Evolutionary conservation across 2,888 invertebrate genomes (phyloP).

Genomic region (Conistra vaccinii): DNA sequence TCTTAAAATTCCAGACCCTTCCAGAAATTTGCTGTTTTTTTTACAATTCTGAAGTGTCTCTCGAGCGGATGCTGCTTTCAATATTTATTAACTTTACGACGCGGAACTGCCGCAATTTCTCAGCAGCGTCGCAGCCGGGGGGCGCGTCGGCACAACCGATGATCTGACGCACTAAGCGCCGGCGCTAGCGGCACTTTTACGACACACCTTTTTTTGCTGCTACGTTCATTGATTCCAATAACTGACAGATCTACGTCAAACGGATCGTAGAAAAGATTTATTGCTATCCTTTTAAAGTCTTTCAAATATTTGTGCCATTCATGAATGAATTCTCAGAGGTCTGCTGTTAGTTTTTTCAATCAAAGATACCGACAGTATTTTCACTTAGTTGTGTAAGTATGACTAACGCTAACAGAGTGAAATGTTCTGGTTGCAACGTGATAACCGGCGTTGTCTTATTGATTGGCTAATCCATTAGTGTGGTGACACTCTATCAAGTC

Average conservation of each 20-base stretch:
- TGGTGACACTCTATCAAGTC: neutral
- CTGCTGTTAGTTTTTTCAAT: conserved; percentile 14
- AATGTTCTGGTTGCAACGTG: neutral
- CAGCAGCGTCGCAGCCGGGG: conserved; percentile 25
- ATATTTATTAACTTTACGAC: neutral
- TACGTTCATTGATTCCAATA: conserved; percentile 44
- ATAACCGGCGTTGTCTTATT: neutral
- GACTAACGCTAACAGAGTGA: conserved; percentile 9
- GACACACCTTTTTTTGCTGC: conserved; percentile 32
- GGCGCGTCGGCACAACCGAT: neutral
- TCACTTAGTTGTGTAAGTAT: conserved; percentile 9
- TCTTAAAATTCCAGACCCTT: conserved; percentile 4
- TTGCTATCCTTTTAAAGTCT: conserved; percentile 13
- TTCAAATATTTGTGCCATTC: conserved; percentile 36
- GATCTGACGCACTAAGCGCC: conserved; percentile 44
- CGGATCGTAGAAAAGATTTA: conserved; percentile 7
- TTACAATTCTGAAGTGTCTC: neutral
- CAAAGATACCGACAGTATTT: conserved; percentile 19
- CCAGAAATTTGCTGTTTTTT: neutral
- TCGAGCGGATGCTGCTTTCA: conserved; percentile 28
- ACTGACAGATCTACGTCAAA: conserved; percentile 42
- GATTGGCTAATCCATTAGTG: neutral
- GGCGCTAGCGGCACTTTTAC: conserved; percentile 42
- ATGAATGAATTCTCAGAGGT: conserved; percentile 38
- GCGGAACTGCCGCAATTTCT: conserved; percentile 44